These are phyloP conservation scores for Vanessa atalanta DNA, from an alignment of 1,140 invertebrate genomes.

Conservation along the genomic window DNA sequence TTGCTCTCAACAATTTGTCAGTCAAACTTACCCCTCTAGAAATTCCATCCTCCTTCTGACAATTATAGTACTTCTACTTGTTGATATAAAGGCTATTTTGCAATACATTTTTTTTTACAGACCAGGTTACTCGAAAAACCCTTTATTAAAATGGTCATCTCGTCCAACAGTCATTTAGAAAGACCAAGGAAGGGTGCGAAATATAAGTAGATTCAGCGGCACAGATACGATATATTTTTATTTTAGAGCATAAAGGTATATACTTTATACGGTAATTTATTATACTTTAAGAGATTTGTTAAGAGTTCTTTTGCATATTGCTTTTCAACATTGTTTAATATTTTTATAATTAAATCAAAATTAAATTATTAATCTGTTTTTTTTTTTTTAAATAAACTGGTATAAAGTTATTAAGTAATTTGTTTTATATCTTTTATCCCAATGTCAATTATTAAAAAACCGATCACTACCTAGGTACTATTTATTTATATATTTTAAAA, in stretches of 20 bases:
- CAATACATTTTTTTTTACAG: neutral
- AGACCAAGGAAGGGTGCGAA: neutral
- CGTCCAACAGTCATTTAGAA: slow-evolving; percentile 9
- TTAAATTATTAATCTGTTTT: too few species aligned
- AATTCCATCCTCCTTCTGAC: neutral
- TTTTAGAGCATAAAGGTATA: too few species aligned
- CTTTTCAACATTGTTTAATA: too few species aligned
- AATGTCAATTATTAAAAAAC: too few species aligned
- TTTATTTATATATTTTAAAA: too few species aligned
- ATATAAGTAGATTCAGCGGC: neutral
- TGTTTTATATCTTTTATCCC: too few species aligned
- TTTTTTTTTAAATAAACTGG: too few species aligned
- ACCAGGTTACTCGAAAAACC: slow-evolving; percentile 11
- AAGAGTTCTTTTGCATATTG: neutral
- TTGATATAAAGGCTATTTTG: slow-evolving; percentile 6
- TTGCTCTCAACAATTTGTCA: slow-evolving; percentile 19
- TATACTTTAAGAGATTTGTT: slow-evolving; percentile 2
- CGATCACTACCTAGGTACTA: too few species aligned
- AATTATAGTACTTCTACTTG: neutral
- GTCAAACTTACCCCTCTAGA: slow-evolving; percentile 8
- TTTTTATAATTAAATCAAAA: too few species aligned
- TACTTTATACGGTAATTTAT: too few species aligned
- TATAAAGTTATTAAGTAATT: too few species aligned
- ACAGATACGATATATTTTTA: neutral
- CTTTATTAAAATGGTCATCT: slow-evolving; percentile 17